Conservation (phyloP, 2,888 invertebrate genomes). For the Hypselothyrea guttata region DNA sequence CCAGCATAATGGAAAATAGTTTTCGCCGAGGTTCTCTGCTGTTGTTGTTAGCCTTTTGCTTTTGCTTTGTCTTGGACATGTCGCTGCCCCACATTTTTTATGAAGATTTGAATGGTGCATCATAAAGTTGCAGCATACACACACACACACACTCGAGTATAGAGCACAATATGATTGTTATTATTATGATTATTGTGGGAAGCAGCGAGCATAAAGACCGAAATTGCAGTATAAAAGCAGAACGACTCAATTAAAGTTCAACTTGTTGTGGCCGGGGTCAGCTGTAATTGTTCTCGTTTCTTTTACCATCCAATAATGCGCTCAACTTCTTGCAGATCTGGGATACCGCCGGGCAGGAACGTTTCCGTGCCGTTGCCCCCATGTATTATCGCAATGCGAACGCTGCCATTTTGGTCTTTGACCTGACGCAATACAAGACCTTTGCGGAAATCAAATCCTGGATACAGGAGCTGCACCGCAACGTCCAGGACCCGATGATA, state of each 20-base stretch:
- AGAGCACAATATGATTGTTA: conserved; percentile 58
- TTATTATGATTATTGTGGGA: conserved; percentile 64
- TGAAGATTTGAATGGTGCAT: conserved; percentile 61
- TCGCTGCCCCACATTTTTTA: conserved; percentile 71
- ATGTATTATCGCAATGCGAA: conserved; percentile 97
- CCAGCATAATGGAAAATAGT: conserved; percentile 54
- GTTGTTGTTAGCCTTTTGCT: too few relatives aligned
- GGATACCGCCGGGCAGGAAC: conserved; percentile 82
- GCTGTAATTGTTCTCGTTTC: conserved; percentile 19
- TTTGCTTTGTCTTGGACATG: conserved; percentile 41
- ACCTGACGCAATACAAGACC: conserved; percentile 89
- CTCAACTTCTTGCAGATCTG: conserved; percentile 75
- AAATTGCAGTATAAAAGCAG: conserved; percentile 64
- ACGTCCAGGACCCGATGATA: conserved; percentile 91
- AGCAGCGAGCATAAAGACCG: conserved; percentile 50
- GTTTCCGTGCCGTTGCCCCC: conserved; percentile 94
- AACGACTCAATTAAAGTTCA: conserved; percentile 69
- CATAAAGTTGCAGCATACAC: conserved; percentile 50
- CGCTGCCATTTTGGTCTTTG: conserved; percentile 93
- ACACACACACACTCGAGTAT: conserved; percentile 8
- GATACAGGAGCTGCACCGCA: conserved; percentile 90
- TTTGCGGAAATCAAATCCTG: conserved; percentile 92
- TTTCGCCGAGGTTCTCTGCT: conserved; percentile 43
- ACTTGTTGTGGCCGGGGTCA: conserved; percentile 23
- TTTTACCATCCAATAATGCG: neutral